Conservation (phyloP, 2,113 vertebrate genomes). For the Pelobates fuscus region DNA sequence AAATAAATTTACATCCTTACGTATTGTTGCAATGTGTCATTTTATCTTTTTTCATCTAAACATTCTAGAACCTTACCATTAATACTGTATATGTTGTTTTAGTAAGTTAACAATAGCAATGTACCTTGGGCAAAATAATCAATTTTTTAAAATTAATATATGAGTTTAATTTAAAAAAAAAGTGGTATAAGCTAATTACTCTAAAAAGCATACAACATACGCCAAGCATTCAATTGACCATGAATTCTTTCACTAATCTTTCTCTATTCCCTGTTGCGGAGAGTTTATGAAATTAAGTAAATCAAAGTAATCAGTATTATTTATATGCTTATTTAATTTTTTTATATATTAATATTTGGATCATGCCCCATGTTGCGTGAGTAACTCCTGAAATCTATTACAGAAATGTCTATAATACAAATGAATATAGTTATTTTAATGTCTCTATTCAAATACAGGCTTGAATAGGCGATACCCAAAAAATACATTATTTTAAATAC, state of each 20-base stretch:
- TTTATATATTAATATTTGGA: neutral
- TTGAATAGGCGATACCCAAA: neutral
- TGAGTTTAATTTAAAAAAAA: too few species aligned
- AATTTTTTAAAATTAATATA: too few species aligned
- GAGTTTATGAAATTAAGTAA: neutral
- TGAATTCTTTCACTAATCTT: neutral
- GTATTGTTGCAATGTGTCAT: too few species aligned
- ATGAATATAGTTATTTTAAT: neutral
- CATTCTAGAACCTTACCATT: too few species aligned
- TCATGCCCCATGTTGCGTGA: neutral
- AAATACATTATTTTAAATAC: neutral
- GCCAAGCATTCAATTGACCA: neutral
- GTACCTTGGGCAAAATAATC: too few species aligned
- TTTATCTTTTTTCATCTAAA: too few species aligned
- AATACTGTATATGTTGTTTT: too few species aligned
- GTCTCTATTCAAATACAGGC: neutral
- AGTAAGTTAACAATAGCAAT: too few species aligned
- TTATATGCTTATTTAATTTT: neutral
- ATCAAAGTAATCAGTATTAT: neutral
- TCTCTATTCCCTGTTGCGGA: neutral
- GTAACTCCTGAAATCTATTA: neutral
- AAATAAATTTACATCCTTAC: too few species aligned
- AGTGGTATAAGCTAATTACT: too few species aligned
- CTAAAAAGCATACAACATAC: neutral
- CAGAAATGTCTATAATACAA: constrained; percentile 1